Evolutionary conservation across 2,797 vertebrate genomes (phyloP).

Genomic region (Gymnopithys bicolor): DNA sequence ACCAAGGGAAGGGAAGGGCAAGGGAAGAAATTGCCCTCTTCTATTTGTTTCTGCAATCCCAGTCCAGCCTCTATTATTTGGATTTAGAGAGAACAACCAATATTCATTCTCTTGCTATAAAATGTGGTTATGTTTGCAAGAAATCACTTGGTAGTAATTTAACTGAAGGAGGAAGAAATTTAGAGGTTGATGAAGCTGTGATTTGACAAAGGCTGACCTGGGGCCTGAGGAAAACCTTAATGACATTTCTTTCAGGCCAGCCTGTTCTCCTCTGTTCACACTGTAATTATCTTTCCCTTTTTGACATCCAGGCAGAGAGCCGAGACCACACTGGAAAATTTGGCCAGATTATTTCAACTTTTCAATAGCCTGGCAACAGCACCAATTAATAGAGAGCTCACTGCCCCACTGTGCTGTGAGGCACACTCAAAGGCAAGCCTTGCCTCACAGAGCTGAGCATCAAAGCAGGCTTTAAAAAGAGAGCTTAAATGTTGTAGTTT

Average conservation of each 20-base stretch:
- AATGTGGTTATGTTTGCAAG: not conserved
- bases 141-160: not conserved
- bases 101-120: not conserved
- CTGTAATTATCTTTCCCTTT: conserved; percentile 23
- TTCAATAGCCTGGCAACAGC: not conserved
- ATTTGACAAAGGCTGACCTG: conserved; percentile 2
- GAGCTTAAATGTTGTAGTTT: not conserved
- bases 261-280: not conserved
- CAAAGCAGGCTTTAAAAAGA: not conserved
- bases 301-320: not conserved
- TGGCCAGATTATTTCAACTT: conserved; percentile 1
- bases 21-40: not conserved
- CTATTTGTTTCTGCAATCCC: not conserved
- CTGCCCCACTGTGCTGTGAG: not conserved
- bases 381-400: not conserved
- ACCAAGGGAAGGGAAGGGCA: not conserved
- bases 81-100: not conserved
- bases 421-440: not conserved
- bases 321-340: not conserved
- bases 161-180: conserved; percentile 27
- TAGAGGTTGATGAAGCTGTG: conserved; percentile 10
- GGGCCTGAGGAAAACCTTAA: not conserved
- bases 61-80: not conserved
- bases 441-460: not conserved
- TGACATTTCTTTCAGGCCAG: not conserved